Conservation (phyloP, 2,797 vertebrate species). For the Ficedula albicollis region DNA sequence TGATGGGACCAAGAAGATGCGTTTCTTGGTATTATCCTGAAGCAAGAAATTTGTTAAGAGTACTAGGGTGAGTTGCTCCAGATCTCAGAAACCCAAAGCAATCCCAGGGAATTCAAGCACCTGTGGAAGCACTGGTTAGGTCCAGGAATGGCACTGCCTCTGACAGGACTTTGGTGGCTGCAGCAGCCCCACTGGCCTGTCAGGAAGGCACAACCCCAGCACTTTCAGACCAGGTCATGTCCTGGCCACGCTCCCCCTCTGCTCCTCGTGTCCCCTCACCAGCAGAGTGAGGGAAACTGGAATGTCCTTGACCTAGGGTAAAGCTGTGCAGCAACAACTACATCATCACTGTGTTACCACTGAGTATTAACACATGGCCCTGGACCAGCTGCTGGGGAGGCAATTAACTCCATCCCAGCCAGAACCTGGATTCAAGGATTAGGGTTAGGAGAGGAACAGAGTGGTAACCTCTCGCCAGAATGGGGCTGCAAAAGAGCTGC, state of each 20-base stretch:
- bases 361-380: accelerated
- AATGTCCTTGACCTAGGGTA: neutral
- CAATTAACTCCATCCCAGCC: neutral
- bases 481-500: neutral
- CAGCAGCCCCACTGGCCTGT: neutral
- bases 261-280: neutral
- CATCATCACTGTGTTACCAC: neutral
- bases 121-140: neutral
- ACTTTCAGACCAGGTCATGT: neutral
- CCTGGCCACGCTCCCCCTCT: neutral
- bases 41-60: conserved; percentile 57
- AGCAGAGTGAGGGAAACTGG: neutral
- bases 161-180: neutral
- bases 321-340: accelerated
- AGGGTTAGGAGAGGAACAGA: neutral
- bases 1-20: conserved; percentile 55
- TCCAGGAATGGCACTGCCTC: neutral
- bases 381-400: neutral
- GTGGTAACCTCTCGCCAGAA: neutral
- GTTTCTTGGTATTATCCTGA: conserved; percentile 77
- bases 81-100: neutral
- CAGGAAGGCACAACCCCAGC: neutral
- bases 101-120: neutral
- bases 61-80: accelerated
- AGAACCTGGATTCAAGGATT: neutral